These are phyloP conservation scores for Oncorhynchus kisutch DNA, from an alignment of 2,113 vertebrate genomes.

Conservation along the genomic window DNA sequence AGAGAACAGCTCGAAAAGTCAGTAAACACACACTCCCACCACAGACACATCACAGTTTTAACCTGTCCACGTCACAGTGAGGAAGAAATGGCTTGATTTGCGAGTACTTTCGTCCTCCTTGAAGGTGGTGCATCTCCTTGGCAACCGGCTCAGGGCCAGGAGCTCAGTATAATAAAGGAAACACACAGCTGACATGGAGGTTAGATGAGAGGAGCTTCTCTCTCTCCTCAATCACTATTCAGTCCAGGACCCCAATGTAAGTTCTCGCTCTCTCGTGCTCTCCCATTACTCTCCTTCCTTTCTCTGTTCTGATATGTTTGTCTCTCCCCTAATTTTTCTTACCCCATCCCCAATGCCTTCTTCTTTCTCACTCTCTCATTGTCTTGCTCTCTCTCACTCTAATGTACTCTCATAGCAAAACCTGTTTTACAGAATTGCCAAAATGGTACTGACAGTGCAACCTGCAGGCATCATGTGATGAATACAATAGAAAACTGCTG, in stretches of 20 bases:
- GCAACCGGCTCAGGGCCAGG: slow-evolving; percentile 61
- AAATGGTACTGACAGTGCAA: background rate
- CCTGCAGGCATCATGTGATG: background rate
- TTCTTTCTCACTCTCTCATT: slow-evolving; percentile 12
- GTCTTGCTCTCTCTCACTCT: slow-evolving; percentile 20
- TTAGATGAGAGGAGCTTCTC: slow-evolving; percentile 24
- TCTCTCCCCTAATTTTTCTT: background rate
- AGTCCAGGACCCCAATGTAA: background rate
- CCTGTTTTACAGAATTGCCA: background rate
- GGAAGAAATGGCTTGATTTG: slow-evolving; percentile 64
- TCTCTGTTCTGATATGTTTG: no score
- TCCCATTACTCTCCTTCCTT: no score
- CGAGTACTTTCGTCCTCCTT: slow-evolving; percentile 58
- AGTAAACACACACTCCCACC: background rate
- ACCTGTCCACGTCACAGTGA: slow-evolving; percentile 45
- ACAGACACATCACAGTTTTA: slow-evolving; percentile 37
- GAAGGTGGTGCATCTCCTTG: slow-evolving; percentile 70
- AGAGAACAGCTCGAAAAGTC: background rate
- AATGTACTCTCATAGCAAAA: background rate
- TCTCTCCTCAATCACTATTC: background rate
- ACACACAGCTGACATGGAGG: slow-evolving; percentile 30
- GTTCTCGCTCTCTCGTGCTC: background rate
- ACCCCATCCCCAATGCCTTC: slow-evolving; percentile 13
- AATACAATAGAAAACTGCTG: background rate
- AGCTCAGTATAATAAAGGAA: slow-evolving; percentile 46